Conservation (phyloP, 2,888 invertebrate genomes). For the Athalia cordata region DNA sequence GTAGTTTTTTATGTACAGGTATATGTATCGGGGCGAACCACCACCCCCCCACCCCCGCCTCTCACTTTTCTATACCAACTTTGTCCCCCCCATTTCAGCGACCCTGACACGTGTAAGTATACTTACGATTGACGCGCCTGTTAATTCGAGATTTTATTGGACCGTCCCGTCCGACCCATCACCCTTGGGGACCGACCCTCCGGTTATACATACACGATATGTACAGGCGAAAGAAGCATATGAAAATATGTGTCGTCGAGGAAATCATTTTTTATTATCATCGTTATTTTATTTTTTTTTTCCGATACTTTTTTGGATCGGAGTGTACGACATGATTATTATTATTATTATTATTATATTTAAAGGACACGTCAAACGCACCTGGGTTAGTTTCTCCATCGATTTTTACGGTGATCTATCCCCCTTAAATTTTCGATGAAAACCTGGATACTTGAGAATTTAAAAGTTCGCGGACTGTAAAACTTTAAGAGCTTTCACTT, state of each 20-base stretch:
- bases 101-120: constrained; percentile 41
- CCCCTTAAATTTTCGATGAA: not conserved
- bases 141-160: constrained; percentile 32
- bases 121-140: constrained; percentile 10
- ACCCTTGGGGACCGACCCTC: not conserved
- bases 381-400: not conserved
- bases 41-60: not conserved
- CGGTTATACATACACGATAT: too few relatives aligned
- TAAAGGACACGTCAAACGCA: too few relatives aligned
- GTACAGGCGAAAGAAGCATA: too few relatives aligned
- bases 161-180: not conserved
- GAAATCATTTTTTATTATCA: not conserved
- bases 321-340: too few relatives aligned
- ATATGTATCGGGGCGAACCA: not conserved
- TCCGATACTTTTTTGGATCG: not conserved
- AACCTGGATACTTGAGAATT: not conserved
- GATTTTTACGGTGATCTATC: not conserved
- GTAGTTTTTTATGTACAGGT: not conserved
- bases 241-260: not conserved
- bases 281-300: not conserved
- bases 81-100: not conserved
- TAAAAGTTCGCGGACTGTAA: not conserved
- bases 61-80: too few relatives aligned
- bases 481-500: not conserved
- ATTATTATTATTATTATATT: too few relatives aligned